Evolutionary conservation across 2,797 vertebrate genomes (phyloP).

Genomic region (Xenopus petersii): DNA sequence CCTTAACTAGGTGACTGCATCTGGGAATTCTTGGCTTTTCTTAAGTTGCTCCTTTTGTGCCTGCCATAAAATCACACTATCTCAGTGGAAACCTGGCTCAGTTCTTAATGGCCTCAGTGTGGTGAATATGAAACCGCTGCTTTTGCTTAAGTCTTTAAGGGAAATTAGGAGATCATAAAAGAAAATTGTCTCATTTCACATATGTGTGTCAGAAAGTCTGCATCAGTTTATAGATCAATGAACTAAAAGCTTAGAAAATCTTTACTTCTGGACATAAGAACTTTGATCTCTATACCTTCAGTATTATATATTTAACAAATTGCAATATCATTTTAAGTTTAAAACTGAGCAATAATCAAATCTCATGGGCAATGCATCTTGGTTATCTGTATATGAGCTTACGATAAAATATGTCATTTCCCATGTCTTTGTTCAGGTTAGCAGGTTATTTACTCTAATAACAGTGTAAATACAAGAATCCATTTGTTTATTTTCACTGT

Average conservation of each 20-base stretch:
- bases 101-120: not conserved
- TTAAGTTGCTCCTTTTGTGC: not conserved
- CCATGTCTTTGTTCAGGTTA: too few species aligned
- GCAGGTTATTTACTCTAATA: too few species aligned
- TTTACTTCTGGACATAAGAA: too few species aligned
- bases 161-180: not conserved
- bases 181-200: not conserved
- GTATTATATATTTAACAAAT: too few species aligned
- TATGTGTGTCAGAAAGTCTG: not conserved
- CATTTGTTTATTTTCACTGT: too few species aligned
- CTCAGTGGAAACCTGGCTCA: not conserved
- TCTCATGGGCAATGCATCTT: too few species aligned
- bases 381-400: too few species aligned
- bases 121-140: not conserved
- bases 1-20: not conserved
- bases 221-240: not conserved
- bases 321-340: too few species aligned
- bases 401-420: too few species aligned
- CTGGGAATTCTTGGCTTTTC: not conserved
- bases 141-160: not conserved
- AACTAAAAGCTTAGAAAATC: not conserved
- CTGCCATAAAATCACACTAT: not conserved
- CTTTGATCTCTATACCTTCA: too few species aligned
- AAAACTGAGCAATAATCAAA: too few species aligned
- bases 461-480: too few species aligned